A percentile compares a stretch with the other conserved stretches of the same genome.
These are phyloP conservation scores for Paratrypauchen microcephalus DNA, from an alignment of 2,797 vertebrate genomes.

Conservation along the genomic window DNA sequence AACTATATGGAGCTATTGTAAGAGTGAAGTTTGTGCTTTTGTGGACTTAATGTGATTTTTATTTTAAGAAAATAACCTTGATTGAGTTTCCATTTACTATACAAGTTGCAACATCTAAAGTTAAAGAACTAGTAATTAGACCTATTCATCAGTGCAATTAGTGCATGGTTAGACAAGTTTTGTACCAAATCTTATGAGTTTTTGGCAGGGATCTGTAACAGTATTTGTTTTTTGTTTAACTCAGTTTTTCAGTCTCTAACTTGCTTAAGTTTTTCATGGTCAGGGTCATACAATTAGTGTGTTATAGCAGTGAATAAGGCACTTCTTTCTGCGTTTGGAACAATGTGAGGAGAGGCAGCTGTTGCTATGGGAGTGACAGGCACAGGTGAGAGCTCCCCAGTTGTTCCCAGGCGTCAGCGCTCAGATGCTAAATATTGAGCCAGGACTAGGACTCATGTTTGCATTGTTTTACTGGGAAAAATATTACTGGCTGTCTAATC, in stretches of 20 bases:
- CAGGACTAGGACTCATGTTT: constrained; percentile 45
- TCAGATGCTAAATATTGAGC: constrained; percentile 17
- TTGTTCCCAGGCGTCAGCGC: constrained; percentile 56
- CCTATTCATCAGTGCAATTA: neutral
- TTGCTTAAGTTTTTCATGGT: neutral
- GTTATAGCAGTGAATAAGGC: constrained; percentile 17
- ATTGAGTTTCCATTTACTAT: neutral
- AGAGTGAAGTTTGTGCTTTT: neutral
- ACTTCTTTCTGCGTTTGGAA: constrained; percentile 30
- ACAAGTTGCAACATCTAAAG: neutral
- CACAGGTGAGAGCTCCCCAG: constrained; percentile 71
- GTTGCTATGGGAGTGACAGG: constrained; percentile 66
- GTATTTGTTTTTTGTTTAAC: neutral
- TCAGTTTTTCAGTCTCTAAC: neutral
- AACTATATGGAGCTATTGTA: constrained; percentile 2
- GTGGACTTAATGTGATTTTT: too few species aligned
- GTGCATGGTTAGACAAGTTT: neutral
- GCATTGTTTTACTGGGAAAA: constrained; percentile 42
- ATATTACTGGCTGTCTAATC: constrained; percentile 7
- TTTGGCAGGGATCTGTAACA: neutral
- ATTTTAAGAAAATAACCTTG: too few species aligned
- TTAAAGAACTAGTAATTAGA: neutral
- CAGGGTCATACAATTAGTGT: neutral
- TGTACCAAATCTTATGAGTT: neutral
- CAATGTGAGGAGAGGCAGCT: constrained; percentile 62